A percentile compares a stretch with the other conserved stretches of the same genome.
Evolutionary conservation across 2,888 invertebrate genomes (phyloP).

Genomic region (Cotesia congregata): DNA sequence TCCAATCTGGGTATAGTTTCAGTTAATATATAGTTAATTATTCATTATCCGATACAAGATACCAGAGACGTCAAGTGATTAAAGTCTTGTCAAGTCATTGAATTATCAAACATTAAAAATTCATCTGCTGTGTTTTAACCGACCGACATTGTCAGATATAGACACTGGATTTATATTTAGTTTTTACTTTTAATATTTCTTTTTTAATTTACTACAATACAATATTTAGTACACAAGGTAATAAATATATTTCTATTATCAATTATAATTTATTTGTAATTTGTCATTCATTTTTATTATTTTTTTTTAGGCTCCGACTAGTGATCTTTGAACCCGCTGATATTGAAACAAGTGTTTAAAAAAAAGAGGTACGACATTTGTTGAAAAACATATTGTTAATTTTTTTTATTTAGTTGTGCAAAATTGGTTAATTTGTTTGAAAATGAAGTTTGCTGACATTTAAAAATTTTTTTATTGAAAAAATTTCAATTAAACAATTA

Average conservation of each 20-base stretch:
- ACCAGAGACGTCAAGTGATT: neutral
- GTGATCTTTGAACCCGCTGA: neutral
- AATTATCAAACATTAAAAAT: neutral
- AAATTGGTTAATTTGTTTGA: too few species aligned
- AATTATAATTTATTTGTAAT: neutral
- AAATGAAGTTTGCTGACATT: too few species aligned
- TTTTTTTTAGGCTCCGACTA: neutral
- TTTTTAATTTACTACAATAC: too few species aligned
- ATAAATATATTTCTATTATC: neutral
- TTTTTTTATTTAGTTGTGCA: too few species aligned
- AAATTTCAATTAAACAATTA: too few species aligned
- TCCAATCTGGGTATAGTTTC: neutral
- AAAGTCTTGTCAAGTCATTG: neutral
- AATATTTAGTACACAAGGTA: neutral
- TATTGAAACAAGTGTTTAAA: neutral
- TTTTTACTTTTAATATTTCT: too few species aligned
- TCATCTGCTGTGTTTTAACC: neutral
- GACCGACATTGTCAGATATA: too few species aligned
- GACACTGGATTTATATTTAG: too few species aligned
- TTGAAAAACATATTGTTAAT: too few species aligned
- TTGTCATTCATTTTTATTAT: neutral
- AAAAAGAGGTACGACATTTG: too few species aligned
- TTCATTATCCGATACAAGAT: neutral
- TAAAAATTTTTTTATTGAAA: too few species aligned
- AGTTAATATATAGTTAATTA: constrained; percentile 1